Base-by-base conservation (phyloP, 2,113 vertebrate species). In the Otis tarda region DNA sequence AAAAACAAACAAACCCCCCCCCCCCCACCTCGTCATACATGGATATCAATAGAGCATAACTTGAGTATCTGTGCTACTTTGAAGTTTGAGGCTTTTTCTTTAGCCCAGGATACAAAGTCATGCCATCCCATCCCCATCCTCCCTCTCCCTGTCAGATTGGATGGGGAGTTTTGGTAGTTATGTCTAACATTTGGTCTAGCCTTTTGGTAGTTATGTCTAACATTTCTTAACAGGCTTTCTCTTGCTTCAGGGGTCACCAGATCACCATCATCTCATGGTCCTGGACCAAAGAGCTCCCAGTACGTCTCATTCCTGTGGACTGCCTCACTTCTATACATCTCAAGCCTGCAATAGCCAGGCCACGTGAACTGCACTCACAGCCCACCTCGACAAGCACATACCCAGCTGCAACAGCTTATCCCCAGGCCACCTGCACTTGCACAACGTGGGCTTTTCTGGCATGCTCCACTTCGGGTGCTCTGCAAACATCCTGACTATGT, bases 301-400 rank as follows among this genome's bases (percentile, higher is more conserved):
- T 14, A 25, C 24, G 74, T 14, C 21, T 27, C 3, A 0, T 24
- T 76, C 11, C 77, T 59, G 12, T 4, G 4, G 45, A 12, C 23
- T 60, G 50, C 30, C 55, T 75, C 59, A 17, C 20, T 77, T 35
- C 5, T 18, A 2, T 9, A 12, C 2, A 1, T 23, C 41, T 64
- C 37, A 50, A 55, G 37, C 13, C 28, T 45, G n/a, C 64, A 31
- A 24, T 1, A 24, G 55, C 56, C 73, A 67, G 45, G 63, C 81
- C 50, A 21, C 5, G 2, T 0, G 4, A 86, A 21, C 39, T 31
- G 37, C 25, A 6, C 52, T 64, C 52, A 23, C 2, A 67, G 78
- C 37, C 52, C 65, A 82, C 84, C 65, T 45, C 0, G 0, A 41
- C 35, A 70, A 87, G 52, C 0, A 0, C 35, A 9, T 1, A 27